phyloP scores from a whole-genome alignment of 1,140 invertebrate species.

The Drosophila tristis region DNA sequence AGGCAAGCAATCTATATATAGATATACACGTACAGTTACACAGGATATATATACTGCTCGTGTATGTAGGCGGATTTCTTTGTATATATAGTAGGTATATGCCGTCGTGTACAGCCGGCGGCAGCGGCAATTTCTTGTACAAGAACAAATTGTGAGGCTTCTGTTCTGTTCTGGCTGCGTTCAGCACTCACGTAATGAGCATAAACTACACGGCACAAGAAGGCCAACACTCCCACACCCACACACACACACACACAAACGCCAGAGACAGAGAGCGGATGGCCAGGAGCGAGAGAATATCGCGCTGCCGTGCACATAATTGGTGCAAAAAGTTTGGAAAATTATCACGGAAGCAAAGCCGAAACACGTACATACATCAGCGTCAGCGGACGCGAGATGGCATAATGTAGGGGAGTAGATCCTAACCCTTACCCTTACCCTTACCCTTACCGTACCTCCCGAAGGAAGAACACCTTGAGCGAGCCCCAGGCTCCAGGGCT shows the following conservation, averaged over 20 bases:
- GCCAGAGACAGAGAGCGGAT: not conserved
- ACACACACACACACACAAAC: conserved; percentile 9
- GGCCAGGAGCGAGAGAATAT: conserved; percentile 51
- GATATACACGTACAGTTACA: conserved; percentile 8
- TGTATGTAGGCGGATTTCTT: conserved; percentile 18
- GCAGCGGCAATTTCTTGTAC: conserved; percentile 72
- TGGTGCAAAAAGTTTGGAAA: conserved; percentile 79
- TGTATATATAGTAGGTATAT: conserved; percentile 13
- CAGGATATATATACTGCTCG: conserved; percentile 4
- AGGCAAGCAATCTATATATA: conserved; percentile 52
- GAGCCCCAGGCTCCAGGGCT: conserved; percentile 20
- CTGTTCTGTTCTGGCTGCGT: conserved; percentile 38
- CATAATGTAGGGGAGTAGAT: conserved; percentile 59
- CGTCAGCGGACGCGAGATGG: conserved; percentile 72
- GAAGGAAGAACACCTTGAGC: conserved; percentile 41
- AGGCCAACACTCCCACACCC: conserved; percentile 37
- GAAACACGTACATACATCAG: conserved; percentile 78
- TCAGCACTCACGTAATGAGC: conserved; percentile 80
- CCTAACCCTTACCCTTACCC: conserved; percentile 5
- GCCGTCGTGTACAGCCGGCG: conserved; percentile 55
- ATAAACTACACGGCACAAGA: conserved; percentile 77
- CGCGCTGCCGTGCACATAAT: conserved; percentile 78
- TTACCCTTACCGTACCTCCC: not conserved
- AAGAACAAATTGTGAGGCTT: conserved; percentile 74
- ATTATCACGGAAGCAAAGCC: conserved; percentile 80